phyloP scores from a whole-genome alignment of 2,113 vertebrate species.

The Felis catus region F.catus_Fca126_mat1.0 CM031420.1:49727501-49728000 shows the following conservation, averaged over 20 bases:
- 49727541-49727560: neutral
- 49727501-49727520: neutral
- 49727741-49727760: neutral
- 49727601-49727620: neutral
- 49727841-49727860: neutral
- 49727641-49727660: neutral
- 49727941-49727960: neutral
- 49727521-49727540: neutral
- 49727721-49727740: neutral
- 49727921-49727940: neutral
- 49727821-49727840: conserved; percentile 1
- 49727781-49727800: neutral
- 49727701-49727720: neutral
- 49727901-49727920: conserved; percentile 22
- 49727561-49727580: neutral
- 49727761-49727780: neutral
- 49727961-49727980: neutral
- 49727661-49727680: neutral
- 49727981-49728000: conserved; percentile 20
- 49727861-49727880: neutral
- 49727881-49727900: neutral
- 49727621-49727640: neutral
- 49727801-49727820: neutral
- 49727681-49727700: neutral
- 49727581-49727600: neutral